Conservation (phyloP, 1,140 invertebrate genomes). For the Drosophila prosaltans region DNA sequence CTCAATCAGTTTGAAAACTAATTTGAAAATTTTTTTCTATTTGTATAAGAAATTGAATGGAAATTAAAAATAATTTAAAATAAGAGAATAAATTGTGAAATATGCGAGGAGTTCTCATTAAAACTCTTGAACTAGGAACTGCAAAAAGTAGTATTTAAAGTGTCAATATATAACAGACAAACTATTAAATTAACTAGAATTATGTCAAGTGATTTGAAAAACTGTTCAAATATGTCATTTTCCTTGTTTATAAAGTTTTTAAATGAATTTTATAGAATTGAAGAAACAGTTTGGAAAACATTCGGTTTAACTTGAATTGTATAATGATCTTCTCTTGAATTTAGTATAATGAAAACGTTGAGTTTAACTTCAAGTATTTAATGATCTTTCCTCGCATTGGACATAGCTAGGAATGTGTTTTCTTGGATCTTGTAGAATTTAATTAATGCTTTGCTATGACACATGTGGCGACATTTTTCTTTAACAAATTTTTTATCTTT, state of each 20-base stretch:
- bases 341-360: too few species aligned
- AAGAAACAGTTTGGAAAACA: too few species aligned
- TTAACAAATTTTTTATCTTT: constrained; percentile 22
- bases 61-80: neutral
- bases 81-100: neutral
- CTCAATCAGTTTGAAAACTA: too few species aligned
- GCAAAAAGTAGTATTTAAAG: too few species aligned
- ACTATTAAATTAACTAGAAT: too few species aligned
- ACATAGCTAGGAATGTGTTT: constrained; percentile 51
- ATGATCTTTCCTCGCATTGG: constrained; percentile 11
- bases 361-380: neutral
- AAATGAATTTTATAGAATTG: too few species aligned
- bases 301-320: too few species aligned
- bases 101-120: neutral
- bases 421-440: constrained; percentile 22
- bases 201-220: too few species aligned
- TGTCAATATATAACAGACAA: too few species aligned
- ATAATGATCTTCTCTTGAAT: too few species aligned
- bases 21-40: neutral
- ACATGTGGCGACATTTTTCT: constrained; percentile 37
- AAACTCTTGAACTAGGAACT: neutral
- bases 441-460: constrained; percentile 55
- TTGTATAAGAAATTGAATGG: neutral
- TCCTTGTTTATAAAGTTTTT: too few species aligned
- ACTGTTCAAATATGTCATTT: too few species aligned